phyloP scores from a whole-genome alignment of 2,797 vertebrate species.

The Novumbra hubbsi region DNA sequence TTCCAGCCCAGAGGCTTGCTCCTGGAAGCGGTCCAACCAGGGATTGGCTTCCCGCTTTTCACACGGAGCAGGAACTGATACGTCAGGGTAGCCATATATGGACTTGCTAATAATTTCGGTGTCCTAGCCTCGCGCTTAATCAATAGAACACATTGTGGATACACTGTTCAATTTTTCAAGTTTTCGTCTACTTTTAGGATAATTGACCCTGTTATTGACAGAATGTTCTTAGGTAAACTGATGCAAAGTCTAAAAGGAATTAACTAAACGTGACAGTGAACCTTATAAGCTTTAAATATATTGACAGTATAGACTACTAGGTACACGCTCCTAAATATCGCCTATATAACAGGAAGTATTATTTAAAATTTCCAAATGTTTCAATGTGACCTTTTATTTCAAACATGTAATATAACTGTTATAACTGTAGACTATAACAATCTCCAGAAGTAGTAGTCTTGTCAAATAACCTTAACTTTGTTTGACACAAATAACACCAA shows the following conservation, averaged over 20 bases:
- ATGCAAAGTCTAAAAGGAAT: not conserved
- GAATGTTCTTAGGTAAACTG: not conserved
- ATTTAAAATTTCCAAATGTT: not conserved
- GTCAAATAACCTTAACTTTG: not conserved
- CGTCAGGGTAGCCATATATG: conserved; percentile 72
- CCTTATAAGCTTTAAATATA: not conserved
- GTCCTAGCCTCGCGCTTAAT: conserved; percentile 48
- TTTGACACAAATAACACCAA: not conserved
- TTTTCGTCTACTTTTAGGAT: not conserved
- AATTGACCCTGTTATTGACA: not conserved
- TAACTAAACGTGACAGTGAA: not conserved
- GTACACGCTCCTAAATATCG: not conserved
- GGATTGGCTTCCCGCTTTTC: conserved; percentile 74
- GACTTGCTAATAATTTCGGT: conserved; percentile 48
- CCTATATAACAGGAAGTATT: not conserved
- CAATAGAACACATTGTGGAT: conserved; percentile 11
- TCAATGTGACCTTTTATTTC: not conserved
- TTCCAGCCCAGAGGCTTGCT: conserved; percentile 41
- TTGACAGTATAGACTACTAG: no score
- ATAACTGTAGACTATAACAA: not conserved
- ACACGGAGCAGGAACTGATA: conserved; percentile 62
- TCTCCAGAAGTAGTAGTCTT: not conserved
- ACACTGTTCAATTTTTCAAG: not conserved
- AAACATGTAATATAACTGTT: not conserved
- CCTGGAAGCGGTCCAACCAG: conserved; percentile 66